Percentiles rank a stretch among this genome's conserved stretches.
These are phyloP conservation scores for Nephila pilipes DNA, from an alignment of 1,140 invertebrate genomes.

Conservation along the genomic window DNA sequence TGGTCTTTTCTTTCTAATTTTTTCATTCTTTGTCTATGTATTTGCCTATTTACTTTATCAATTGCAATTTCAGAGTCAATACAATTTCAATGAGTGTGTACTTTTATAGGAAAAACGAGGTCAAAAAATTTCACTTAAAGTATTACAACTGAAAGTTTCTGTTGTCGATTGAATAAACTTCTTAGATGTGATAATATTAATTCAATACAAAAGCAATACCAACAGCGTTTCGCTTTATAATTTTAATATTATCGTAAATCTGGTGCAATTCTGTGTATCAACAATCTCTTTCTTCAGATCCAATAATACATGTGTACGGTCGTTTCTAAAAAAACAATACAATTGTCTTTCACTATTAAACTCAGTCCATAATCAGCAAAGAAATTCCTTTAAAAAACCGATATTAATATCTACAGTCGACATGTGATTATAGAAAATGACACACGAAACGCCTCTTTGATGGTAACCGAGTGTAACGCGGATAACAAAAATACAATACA, in stretches of 20 bases:
- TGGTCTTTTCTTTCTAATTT: no score
- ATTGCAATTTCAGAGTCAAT: no score
- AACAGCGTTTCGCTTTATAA: background rate
- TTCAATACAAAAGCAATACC: background rate
- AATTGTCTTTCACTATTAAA: background rate
- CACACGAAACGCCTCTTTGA: slow-evolving; percentile 41
- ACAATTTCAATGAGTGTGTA: no score
- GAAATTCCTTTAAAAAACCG: background rate
- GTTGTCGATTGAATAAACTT: background rate
- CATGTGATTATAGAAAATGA: slow-evolving; percentile 25
- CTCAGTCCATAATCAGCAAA: background rate
- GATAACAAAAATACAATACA: background rate
- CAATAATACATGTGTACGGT: background rate
- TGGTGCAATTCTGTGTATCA: background rate
- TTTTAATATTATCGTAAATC: background rate
- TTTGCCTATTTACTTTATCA: no score
- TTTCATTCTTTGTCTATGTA: no score
- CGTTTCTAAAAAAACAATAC: background rate
- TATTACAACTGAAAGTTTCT: background rate
- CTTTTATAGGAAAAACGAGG: background rate
- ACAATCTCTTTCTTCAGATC: background rate
- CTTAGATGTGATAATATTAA: background rate
- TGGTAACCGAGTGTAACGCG: background rate
- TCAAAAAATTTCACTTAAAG: background rate
- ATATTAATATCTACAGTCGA: background rate